Conservation (phyloP, 2,113 vertebrate genomes). For the Ahaetulla prasina region DNA sequence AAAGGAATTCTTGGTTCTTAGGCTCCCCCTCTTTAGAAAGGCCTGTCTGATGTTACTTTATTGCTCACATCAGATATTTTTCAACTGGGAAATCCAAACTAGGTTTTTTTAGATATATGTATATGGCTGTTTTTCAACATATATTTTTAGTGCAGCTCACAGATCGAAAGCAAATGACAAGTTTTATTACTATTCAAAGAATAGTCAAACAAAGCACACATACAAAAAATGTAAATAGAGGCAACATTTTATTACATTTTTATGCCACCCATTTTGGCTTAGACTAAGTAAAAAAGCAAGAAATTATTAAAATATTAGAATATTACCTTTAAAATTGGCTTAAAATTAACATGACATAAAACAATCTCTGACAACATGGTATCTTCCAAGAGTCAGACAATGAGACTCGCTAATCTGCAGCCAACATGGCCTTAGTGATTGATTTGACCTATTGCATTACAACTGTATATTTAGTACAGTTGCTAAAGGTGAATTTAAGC, state of each 20-base stretch:
- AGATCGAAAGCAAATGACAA: background rate
- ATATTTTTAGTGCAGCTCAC: background rate
- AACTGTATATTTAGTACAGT: background rate
- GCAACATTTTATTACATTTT: background rate
- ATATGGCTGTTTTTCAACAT: background rate
- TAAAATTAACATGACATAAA: background rate
- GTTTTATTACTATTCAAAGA: background rate
- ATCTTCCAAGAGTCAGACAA: background rate
- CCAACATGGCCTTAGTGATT: background rate
- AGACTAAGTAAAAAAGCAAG: background rate
- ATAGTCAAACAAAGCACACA: background rate
- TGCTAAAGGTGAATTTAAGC: background rate
- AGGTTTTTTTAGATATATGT: background rate
- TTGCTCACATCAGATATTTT: background rate
- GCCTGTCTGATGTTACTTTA: background rate
- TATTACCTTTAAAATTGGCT: background rate
- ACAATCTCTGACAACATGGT: background rate
- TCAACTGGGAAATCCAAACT: background rate
- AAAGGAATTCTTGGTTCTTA: background rate
- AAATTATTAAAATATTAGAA: no score
- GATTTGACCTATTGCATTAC: background rate
- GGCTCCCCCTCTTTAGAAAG: background rate
- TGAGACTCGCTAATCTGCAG: background rate
- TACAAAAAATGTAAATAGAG: background rate
- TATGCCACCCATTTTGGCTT: background rate